These are phyloP conservation scores for Sesia bembeciformis DNA, from an alignment of 2,888 invertebrate species.

Conservation along the genomic window DNA sequence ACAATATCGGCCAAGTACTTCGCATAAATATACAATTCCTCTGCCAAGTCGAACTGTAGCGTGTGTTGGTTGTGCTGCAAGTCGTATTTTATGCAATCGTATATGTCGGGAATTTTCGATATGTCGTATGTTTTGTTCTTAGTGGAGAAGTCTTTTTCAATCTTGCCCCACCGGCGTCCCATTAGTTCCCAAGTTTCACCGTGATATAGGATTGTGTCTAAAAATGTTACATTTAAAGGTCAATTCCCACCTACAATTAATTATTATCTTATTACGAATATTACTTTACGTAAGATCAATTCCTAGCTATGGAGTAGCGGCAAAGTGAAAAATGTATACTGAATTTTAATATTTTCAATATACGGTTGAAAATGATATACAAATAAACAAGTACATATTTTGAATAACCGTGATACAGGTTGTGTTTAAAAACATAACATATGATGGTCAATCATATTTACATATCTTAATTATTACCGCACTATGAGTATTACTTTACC, in stretches of 20 bases:
- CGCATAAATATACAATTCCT: conserved; percentile 94
- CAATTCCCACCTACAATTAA: neutral
- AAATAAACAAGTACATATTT: conserved; percentile 4
- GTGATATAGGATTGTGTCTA: conserved; percentile 94
- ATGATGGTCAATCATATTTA: no score
- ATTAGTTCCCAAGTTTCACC: conserved; percentile 99
- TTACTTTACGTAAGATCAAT: no score
- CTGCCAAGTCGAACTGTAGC: conserved; percentile 92
- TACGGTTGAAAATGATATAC: no score
- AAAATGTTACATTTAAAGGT: neutral
- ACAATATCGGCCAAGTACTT: conserved; percentile 99
- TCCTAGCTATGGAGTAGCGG: no score
- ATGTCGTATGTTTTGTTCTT: conserved; percentile 96
- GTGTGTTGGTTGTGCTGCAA: conserved; percentile 98
- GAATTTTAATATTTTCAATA: no score
- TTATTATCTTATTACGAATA: no score
- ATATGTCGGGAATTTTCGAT: conserved; percentile 99
- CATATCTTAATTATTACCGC: no score
- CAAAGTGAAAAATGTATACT: no score
- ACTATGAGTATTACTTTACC: no score
- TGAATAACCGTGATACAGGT: neutral
- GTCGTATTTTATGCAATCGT: conserved; percentile 99
- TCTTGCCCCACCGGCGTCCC: conserved; percentile 97
- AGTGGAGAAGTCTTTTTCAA: conserved; percentile 97
- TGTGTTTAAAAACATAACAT: no score